Base-by-base conservation (phyloP, 2,113 vertebrate genomes). In the Centropus bengalensis region DNA sequence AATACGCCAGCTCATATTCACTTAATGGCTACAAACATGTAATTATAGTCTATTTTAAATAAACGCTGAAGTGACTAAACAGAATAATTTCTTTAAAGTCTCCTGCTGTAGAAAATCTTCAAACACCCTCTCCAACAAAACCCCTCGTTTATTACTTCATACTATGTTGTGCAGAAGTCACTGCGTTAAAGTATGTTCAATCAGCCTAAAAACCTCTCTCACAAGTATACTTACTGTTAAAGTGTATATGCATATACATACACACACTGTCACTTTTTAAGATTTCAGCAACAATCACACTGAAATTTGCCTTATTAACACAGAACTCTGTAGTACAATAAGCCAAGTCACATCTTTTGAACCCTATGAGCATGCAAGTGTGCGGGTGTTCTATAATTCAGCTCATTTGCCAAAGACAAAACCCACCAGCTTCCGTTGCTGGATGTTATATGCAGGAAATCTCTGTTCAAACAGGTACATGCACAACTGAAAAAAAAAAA, bases 391-490 rank as follows among this genome's bases (percentile, higher is more conserved):
- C 62, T 52, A 68, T 22, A 79, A 9, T 19, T 69, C 59, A 68
- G 60, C 23, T 75, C 52, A 91, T 42, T 64, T 14, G 1, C 38
- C 54, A 84, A 80, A 95, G 70, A 82, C 42, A 95, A 97, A 92
- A 91, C 88, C 93, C 91, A 93, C 84, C 94, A 95, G 88, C 84
- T 94, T 30, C 91, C 7, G 6, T 45, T 95, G 85, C 89, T 94
- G 91, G 63, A 94, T 85, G 89, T n/a, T 92, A 87, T 45, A 86
- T 63, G 58, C 78, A 93, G 93, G 74, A 92, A 94, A 76, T 91
- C 76, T 86, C 26, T 66, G 84, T 92, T 94, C 94, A 92, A 96
- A 94, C 88, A 93, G 94, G 89, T 92, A 86, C 87, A 95, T 83
- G 77, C 93, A 89, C 74, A 88, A 80, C 91, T 90, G 80, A 0